Conservation (phyloP, 2,888 invertebrate species). For the Aleiodes alternator region DNA sequence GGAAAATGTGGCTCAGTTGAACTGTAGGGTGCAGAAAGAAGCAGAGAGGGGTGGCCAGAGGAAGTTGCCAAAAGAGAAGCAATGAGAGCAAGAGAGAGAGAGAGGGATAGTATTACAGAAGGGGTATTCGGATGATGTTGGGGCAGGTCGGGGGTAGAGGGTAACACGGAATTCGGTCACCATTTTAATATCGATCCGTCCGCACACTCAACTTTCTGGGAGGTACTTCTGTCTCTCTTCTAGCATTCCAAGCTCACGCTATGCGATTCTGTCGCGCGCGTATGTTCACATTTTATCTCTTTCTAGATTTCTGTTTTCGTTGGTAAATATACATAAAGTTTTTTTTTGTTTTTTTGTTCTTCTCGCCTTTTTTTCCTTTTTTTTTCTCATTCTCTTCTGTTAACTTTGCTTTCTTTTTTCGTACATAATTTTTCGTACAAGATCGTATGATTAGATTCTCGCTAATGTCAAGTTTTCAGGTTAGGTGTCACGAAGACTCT, state of each 20-base stretch:
- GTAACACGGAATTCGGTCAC: slow-evolving; percentile 73
- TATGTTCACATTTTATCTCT: slow-evolving; percentile 8
- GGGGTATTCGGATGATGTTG: slow-evolving; percentile 58
- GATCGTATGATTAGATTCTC: neutral
- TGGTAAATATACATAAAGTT: neutral
- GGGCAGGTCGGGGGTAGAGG: slow-evolving; percentile 70
- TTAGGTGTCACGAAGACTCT: slow-evolving; percentile 14
- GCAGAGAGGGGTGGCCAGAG: slow-evolving; percentile 44
- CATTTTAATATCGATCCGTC: slow-evolving; percentile 74
- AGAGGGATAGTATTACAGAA: slow-evolving; percentile 48
- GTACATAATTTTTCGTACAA: neutral
- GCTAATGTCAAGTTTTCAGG: neutral
- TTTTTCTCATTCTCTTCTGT: neutral
- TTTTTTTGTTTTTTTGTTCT: slow-evolving; percentile 18
- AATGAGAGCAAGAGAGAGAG: slow-evolving; percentile 2
- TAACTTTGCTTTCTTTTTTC: neutral
- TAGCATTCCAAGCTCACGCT: slow-evolving; percentile 53
- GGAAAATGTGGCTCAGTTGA: slow-evolving; percentile 46
- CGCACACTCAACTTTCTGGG: slow-evolving; percentile 33
- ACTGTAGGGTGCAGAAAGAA: slow-evolving; percentile 46
- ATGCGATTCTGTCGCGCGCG: slow-evolving; percentile 3
- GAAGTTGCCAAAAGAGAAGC: slow-evolving; percentile 32
- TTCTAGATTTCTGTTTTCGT: slow-evolving; percentile 4
- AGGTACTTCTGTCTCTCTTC: slow-evolving; percentile 34
- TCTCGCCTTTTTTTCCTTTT: neutral